A percentile compares a stretch with the other conserved stretches of the same genome.
phyloP scores from a whole-genome alignment of 1,140 invertebrate genomes.

The Caenorhabditis briggsae region DNA sequence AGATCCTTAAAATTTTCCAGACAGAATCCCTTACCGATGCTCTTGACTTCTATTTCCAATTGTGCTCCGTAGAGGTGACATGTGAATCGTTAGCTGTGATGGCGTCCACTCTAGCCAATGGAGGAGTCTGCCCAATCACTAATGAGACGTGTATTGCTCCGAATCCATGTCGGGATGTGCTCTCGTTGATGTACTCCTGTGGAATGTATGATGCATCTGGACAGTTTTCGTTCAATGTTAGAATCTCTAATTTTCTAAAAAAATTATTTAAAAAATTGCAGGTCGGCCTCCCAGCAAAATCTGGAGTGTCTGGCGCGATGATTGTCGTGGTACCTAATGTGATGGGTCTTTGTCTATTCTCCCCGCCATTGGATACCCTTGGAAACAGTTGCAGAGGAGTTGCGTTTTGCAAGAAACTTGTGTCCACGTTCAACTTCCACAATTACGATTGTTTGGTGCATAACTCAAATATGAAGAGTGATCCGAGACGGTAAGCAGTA shows the following conservation, averaged over 20 bases:
- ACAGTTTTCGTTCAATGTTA: conserved; percentile 95
- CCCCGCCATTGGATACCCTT: conserved; percentile 88
- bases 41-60: conserved; percentile 98
- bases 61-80: conserved; percentile 93
- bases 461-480: conserved; percentile 88
- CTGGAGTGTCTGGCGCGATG: conserved; percentile 92
- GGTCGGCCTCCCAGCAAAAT: conserved; percentile 95
- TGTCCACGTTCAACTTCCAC: conserved; percentile 93
- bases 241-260: neutral
- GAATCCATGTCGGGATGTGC: conserved; percentile 80
- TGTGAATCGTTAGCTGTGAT: conserved; percentile 92
- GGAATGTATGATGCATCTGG: conserved; percentile 97
- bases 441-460: conserved; percentile 95
- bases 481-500: conserved; percentile 89
- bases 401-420: conserved; percentile 91
- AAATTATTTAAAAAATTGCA: conserved; percentile 75
- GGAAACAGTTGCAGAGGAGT: conserved; percentile 92
- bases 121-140: conserved; percentile 95
- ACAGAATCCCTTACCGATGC: conserved; percentile 82
- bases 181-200: conserved; percentile 92
- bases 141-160: conserved; percentile 86
- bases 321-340: conserved; percentile 96
- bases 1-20: neutral
- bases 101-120: conserved; percentile 94
- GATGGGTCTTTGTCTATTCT: conserved; percentile 94